These are phyloP conservation scores for Drosophila aldrichi DNA, from an alignment of 2,888 invertebrate species.

Conservation along the genomic window DNA sequence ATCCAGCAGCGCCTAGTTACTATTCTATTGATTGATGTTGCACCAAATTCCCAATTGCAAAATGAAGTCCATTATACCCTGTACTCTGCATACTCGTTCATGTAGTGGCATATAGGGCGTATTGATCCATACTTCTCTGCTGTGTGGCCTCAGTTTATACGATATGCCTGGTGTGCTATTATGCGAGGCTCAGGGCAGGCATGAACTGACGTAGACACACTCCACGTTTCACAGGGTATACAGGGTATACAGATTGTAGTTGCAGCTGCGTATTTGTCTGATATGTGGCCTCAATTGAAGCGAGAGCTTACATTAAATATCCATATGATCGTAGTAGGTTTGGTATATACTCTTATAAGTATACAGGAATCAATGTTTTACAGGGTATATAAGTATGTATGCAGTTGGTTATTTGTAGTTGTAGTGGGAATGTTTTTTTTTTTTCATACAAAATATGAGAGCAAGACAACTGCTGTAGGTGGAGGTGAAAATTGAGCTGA, in stretches of 20 bases:
- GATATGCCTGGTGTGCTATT: neutral
- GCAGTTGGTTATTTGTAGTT: too few species aligned
- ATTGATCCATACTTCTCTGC: neutral
- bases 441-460: too few species aligned
- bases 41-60: slow-evolving; percentile 53
- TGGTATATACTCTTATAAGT: too few species aligned
- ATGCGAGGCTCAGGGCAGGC: neutral
- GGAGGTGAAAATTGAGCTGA: too few species aligned
- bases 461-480: too few species aligned
- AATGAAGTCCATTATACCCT: neutral
- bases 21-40: slow-evolving; percentile 27
- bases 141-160: too few species aligned
- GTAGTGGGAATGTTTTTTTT: too few species aligned
- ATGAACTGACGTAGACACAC: neutral
- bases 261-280: neutral
- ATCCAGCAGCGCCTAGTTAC: neutral
- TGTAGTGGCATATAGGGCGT: neutral
- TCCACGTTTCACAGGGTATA: neutral
- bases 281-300: too few species aligned
- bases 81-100: neutral
- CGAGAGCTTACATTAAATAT: too few species aligned
- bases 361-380: too few species aligned
- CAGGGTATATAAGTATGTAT: too few species aligned
- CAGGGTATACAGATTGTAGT: neutral
- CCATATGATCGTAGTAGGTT: too few species aligned